Evolutionary conservation across 2,797 vertebrate species (phyloP).

Genomic region (Zenarchopterus dispar): DNA sequence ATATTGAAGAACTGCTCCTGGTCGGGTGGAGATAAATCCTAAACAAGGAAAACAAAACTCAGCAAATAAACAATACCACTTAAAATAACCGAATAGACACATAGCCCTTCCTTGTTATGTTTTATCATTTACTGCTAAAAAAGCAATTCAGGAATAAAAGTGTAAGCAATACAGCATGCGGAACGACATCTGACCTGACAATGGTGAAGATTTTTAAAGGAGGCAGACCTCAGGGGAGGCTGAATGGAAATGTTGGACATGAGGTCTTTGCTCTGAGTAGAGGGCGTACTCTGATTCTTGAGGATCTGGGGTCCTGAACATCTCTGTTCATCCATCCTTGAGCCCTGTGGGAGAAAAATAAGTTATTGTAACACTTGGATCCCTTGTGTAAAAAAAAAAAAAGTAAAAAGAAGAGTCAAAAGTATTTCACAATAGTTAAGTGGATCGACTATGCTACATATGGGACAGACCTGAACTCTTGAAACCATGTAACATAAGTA

Average conservation of each 20-base stretch:
- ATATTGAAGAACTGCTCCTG: conserved; percentile 64
- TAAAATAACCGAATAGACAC: too few species aligned
- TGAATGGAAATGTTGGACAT: conserved; percentile 37
- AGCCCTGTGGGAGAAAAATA: conserved; percentile 65
- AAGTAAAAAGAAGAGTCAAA: background rate
- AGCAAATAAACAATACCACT: too few species aligned
- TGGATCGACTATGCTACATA: background rate
- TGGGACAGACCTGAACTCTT: conserved; percentile 68
- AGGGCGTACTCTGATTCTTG: conserved; percentile 52
- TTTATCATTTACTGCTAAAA: conserved; percentile 4
- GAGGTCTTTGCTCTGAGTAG: conserved; percentile 34
- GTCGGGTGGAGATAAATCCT: conserved; percentile 48
- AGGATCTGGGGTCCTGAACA: conserved; percentile 74
- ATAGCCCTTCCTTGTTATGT: too few species aligned
- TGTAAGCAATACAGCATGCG: background rate
- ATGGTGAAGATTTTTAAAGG: conserved; percentile 41
- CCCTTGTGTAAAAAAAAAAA: background rate
- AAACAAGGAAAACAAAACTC: background rate
- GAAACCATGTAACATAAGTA: conserved; percentile 76
- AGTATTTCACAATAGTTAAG: background rate
- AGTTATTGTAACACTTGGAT: background rate
- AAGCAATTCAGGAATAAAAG: conserved; percentile 4
- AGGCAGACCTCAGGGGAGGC: conserved; percentile 59
- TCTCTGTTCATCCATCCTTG: conserved; percentile 80
- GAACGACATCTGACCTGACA: conserved; percentile 43